phyloP scores from a whole-genome alignment of 2,113 vertebrate species.

The Pelmatolapia mariae region DNA sequence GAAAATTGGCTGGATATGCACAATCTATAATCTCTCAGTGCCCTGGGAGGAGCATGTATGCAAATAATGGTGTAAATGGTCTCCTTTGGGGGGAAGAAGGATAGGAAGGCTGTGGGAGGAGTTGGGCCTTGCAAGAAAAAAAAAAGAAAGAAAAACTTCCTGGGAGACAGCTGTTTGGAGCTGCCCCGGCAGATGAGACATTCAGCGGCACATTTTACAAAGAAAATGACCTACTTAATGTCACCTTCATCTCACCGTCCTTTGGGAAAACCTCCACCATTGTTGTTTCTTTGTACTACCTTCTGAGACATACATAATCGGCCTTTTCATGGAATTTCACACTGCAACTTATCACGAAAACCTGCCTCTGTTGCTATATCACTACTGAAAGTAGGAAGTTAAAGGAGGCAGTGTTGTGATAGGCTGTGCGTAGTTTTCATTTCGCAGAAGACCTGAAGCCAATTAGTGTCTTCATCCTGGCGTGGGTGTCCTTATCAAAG shows the following conservation, averaged over 20 bases:
- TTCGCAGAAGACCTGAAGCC: slow-evolving; percentile 5
- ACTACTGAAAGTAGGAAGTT: background rate
- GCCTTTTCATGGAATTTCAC: background rate
- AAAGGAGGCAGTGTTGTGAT: background rate
- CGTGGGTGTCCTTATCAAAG: slow-evolving; percentile 32
- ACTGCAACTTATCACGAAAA: background rate
- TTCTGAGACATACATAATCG: slow-evolving; percentile 24
- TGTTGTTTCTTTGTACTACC: slow-evolving; percentile 16
- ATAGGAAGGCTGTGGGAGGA: background rate
- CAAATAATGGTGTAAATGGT: slow-evolving; percentile 12
- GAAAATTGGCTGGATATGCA: slow-evolving; percentile 32
- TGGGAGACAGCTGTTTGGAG: slow-evolving; percentile 34
- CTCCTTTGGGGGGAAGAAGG: background rate
- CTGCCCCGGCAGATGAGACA: slow-evolving; percentile 2
- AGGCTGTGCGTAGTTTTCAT: slow-evolving; percentile 6
- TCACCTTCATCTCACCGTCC: slow-evolving; percentile 34
- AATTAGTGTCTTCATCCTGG: slow-evolving; percentile 37
- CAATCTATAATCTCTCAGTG: slow-evolving; percentile 10
- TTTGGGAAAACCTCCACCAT: background rate
- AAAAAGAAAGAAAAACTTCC: background rate
- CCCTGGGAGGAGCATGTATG: background rate
- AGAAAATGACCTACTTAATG: slow-evolving; percentile 37
- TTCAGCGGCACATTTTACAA: background rate
- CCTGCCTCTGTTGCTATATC: background rate
- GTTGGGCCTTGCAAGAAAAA: background rate